Conservation (phyloP, 2,888 invertebrate species). For the Melanargia galathea region DNA sequence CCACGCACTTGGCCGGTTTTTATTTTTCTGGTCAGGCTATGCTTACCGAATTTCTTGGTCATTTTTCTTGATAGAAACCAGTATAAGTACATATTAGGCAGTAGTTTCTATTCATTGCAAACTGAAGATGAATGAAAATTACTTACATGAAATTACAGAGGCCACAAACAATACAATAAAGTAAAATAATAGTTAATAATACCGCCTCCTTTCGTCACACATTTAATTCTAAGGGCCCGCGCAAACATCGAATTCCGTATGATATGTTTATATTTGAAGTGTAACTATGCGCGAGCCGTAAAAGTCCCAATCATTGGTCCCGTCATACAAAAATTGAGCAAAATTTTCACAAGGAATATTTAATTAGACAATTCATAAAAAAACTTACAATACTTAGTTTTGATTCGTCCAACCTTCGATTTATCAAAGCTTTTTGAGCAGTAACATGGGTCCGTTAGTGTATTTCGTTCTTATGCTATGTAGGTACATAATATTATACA, state of each 20-base stretch:
- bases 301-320: slow-evolving; percentile 5
- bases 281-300: not conserved
- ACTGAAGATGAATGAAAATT: not conserved
- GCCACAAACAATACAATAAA: slow-evolving; percentile 30
- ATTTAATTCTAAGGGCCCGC: slow-evolving; percentile 6
- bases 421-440: not conserved
- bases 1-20: no score
- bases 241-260: not conserved
- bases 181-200: slow-evolving; percentile 24
- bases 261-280: not conserved
- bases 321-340: slow-evolving; percentile 33
- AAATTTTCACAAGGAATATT: slow-evolving; percentile 22
- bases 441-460: no score
- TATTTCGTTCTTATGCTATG: no score
- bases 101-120: not conserved
- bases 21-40: no score
- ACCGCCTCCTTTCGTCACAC: slow-evolving; percentile 18
- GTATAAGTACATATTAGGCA: no score
- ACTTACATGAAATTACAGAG: slow-evolving; percentile 24
- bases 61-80: no score
- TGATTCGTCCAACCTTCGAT: no score
- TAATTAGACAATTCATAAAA: slow-evolving; percentile 1
- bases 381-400: slow-evolving; percentile 2
- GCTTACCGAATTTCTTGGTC: no score
- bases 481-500: no score